phyloP scores from a whole-genome alignment of 2,113 vertebrate genomes.

The Lutjanus erythropterus region DNA sequence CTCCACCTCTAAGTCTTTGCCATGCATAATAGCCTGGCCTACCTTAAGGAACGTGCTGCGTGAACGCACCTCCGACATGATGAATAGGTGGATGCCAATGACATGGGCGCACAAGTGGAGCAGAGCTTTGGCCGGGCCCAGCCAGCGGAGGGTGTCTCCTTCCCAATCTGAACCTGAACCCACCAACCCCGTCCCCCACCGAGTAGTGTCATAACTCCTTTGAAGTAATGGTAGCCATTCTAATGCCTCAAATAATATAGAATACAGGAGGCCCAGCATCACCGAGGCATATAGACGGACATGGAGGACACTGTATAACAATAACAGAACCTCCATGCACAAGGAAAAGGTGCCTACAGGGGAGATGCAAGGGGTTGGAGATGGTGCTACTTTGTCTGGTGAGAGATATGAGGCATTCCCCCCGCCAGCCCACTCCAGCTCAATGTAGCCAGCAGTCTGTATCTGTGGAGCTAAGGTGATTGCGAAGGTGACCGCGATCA shows the following conservation, averaged over 20 bases:
- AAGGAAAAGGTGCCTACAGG: slow-evolving; percentile 96
- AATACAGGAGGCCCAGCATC: slow-evolving; percentile 92
- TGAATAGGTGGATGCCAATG: slow-evolving; percentile 95
- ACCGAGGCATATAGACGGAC: slow-evolving; percentile 94
- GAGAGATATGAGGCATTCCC: slow-evolving; percentile 70
- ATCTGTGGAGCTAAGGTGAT: slow-evolving; percentile 93
- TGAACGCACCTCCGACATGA: slow-evolving; percentile 97
- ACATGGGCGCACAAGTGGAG: slow-evolving; percentile 95
- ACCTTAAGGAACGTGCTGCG: slow-evolving; percentile 99
- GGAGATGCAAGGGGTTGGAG: slow-evolving; percentile 87
- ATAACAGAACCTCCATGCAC: slow-evolving; percentile 94
- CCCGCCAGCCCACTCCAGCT: slow-evolving; percentile 75
- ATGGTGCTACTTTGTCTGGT: not conserved
- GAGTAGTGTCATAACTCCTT: slow-evolving; percentile 49
- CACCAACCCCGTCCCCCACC: slow-evolving; percentile 20
- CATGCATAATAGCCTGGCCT: slow-evolving; percentile 98
- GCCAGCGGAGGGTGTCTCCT: slow-evolving; percentile 84
- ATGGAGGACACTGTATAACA: slow-evolving; percentile 97
- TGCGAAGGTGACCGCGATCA: slow-evolving; percentile 90
- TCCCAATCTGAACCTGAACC: slow-evolving; percentile 29
- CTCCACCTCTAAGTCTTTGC: slow-evolving; percentile 97
- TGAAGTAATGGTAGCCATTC: slow-evolving; percentile 89
- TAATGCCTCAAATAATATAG: slow-evolving; percentile 93
- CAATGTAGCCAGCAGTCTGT: slow-evolving; percentile 82
- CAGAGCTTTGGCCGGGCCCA: slow-evolving; percentile 90